Conservation (phyloP, 1,140 invertebrate genomes). For the Megalopta genalis region DNA sequence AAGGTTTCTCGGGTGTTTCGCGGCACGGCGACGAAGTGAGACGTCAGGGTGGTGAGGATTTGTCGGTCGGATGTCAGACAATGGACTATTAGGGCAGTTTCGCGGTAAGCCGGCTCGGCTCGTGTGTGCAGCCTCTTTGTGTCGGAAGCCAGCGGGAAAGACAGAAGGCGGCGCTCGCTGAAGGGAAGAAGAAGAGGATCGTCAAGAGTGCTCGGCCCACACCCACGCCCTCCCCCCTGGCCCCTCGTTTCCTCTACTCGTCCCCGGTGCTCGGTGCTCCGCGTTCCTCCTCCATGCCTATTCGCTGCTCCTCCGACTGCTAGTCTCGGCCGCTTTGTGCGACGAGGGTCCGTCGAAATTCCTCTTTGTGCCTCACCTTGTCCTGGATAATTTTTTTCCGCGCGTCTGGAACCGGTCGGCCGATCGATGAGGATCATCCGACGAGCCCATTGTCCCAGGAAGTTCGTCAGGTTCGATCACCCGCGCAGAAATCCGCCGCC, state of each 20-base stretch:
- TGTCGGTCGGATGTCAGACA: constrained; percentile 61
- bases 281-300: constrained; percentile 41
- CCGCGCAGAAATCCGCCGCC: no score
- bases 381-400: not conserved
- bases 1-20: no score
- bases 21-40: not conserved
- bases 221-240: not conserved
- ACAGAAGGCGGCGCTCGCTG: not conserved
- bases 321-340: constrained; percentile 1
- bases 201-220: constrained; percentile 42
- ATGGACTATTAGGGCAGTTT: constrained; percentile 67
- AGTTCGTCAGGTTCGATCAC: no score
- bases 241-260: not conserved
- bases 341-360: not conserved
- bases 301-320: constrained; percentile 25
- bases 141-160: constrained; percentile 3
- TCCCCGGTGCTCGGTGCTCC: not conserved
- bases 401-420: not conserved
- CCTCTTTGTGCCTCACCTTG: constrained; percentile 3
- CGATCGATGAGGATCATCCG: not conserved
- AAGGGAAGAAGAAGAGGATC: constrained; percentile 21
- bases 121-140: constrained; percentile 10
- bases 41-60: constrained; percentile 30
- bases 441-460: no score
- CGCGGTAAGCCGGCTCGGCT: constrained; percentile 48